Percentiles rank a stretch among this genome's conserved stretches.
These are phyloP conservation scores for Stratiolaelaps scimitus DNA, from an alignment of 1,140 invertebrate genomes.

Conservation along the genomic window DNA sequence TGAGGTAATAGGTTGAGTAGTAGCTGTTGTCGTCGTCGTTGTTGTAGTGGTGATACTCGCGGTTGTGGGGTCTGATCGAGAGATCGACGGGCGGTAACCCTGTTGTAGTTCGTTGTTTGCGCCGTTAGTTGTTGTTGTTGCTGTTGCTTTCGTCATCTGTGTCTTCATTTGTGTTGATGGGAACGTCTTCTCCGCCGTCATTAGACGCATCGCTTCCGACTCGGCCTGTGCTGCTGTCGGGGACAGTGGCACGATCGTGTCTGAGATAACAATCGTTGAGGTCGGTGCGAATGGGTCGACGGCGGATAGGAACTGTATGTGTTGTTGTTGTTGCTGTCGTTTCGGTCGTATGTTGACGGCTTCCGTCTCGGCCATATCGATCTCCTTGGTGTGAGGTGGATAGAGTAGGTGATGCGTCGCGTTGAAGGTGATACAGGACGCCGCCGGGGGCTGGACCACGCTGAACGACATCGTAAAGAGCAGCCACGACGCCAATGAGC, in stretches of 20 bases:
- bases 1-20: slow-evolving; percentile 27
- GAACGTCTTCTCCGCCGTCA: neutral
- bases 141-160: too few species aligned
- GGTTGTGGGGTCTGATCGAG: neutral
- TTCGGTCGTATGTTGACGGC: slow-evolving; percentile 25
- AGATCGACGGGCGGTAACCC: too few species aligned
- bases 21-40: slow-evolving; percentile 29
- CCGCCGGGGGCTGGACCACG: slow-evolving; percentile 81
- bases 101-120: neutral
- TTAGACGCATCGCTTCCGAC: neutral
- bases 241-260: neutral
- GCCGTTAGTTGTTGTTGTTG: neutral
- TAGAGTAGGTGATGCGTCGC: slow-evolving; percentile 48
- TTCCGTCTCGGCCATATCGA: slow-evolving; percentile 26
- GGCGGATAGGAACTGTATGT: neutral
- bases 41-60: slow-evolving; percentile 21
- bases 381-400: slow-evolving; percentile 33
- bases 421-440: slow-evolving; percentile 67
- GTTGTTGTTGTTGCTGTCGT: neutral
- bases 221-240: neutral
- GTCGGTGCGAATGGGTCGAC: neutral
- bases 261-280: neutral
- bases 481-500: slow-evolving; percentile 83
- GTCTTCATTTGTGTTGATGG: neutral
- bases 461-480: slow-evolving; percentile 88